A percentile compares a stretch with the other conserved stretches of the same genome.
Conservation (phyloP, 2,113 vertebrate genomes). For the Pholis gunnellus region DNA sequence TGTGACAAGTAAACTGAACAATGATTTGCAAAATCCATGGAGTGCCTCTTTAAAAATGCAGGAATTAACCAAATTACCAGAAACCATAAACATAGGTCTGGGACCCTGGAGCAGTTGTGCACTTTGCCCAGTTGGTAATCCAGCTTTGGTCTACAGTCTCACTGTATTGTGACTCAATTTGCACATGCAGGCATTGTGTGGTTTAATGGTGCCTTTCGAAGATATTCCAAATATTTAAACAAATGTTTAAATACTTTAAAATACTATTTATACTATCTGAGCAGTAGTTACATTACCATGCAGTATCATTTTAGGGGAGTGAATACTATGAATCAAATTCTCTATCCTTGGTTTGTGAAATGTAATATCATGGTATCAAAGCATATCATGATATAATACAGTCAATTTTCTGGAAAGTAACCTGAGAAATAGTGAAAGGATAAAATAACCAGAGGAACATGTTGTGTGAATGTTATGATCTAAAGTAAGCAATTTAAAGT, state of each 20-base stretch:
- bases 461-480: not conserved
- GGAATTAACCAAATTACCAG: not conserved
- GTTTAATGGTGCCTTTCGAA: not conserved
- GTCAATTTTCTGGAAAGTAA: not conserved
- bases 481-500: not conserved
- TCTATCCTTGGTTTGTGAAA: not conserved
- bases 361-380: not conserved
- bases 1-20: not conserved
- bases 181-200: not conserved
- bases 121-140: not conserved
- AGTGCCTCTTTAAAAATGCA: not conserved
- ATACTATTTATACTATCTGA: not conserved
- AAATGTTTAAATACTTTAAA: not conserved
- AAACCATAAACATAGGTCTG: not conserved
- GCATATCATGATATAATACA: not conserved
- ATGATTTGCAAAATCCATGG: not conserved
- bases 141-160: not conserved
- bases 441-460: not conserved
- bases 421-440: not conserved
- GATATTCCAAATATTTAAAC: slow-evolving; percentile 3
- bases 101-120: not conserved
- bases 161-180: not conserved
- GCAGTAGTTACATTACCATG: not conserved
- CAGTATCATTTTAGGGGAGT: not conserved
- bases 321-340: not conserved